Conservation (phyloP, 2,113 vertebrate genomes). For the cattle (Bos taurus) region ARS-UCD2.0 NC_037357.1:78873501-78874000, state of each 20-base stretch:
- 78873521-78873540: accelerated
- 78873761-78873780: not conserved
- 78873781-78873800: not conserved
- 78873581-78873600: not conserved
- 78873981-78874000: not conserved
- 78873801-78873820: not conserved
- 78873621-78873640: not conserved
- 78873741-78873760: accelerated
- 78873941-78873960: not conserved
- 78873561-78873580: not conserved
- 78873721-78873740: not conserved
- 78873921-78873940: not conserved
- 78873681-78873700: not conserved
- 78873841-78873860: too few species aligned
- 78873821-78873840: not conserved
- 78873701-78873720: not conserved
- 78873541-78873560: not conserved
- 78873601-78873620: not conserved
- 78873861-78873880: not conserved
- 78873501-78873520: accelerated
- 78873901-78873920: not conserved
- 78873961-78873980: not conserved
- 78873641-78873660: not conserved
- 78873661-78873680: not conserved
- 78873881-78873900: not conserved